Percentiles rank a stretch among this genome's conserved stretches.
phyloP scores from a whole-genome alignment of 2,113 vertebrate genomes.

The Odocoileus hemionus region DNA sequence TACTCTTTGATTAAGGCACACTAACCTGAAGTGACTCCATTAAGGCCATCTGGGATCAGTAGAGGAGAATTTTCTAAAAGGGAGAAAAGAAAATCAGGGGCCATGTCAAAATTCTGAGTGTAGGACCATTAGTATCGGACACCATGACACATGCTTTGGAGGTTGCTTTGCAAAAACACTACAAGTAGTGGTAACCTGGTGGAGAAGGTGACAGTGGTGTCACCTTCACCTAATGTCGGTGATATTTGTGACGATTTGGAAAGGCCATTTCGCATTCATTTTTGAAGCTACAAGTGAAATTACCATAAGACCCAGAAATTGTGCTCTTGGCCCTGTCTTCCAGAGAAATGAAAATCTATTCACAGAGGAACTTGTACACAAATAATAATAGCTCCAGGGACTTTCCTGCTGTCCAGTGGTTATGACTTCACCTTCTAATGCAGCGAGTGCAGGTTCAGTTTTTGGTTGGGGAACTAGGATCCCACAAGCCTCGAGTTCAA shows the following conservation, averaged over 20 bases:
- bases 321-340: background rate
- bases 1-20: background rate
- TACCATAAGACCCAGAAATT: background rate
- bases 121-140: background rate
- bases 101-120: background rate
- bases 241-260: background rate
- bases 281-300: background rate
- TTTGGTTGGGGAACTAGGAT: background rate
- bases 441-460: background rate
- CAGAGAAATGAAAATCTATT: background rate
- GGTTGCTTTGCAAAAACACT: background rate
- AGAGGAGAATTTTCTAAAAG: background rate
- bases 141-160: background rate
- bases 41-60: background rate
- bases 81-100: background rate
- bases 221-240: background rate
- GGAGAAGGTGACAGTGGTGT: background rate
- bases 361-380: background rate
- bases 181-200: background rate
- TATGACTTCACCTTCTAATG: background rate
- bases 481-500: background rate
- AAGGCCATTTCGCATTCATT: background rate
- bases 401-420: background rate
- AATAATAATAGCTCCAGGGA: background rate
- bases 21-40: background rate